phyloP scores from a whole-genome alignment of 2,888 invertebrate genomes.

The Apamea epomidion region DNA sequence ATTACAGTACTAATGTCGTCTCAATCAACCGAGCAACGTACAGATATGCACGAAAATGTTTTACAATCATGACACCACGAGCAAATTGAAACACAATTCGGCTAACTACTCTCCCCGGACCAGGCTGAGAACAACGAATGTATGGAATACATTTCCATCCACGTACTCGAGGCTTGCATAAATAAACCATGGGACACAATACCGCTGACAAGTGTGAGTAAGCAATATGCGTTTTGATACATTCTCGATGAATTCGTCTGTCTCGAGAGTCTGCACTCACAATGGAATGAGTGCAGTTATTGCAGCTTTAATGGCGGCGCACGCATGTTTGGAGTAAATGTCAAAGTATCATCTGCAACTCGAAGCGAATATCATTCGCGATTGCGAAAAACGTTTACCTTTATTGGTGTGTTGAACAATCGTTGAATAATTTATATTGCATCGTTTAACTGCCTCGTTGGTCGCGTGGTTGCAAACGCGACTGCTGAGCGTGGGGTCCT shows the following conservation, averaged over 20 bases:
- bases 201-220: constrained; percentile 58
- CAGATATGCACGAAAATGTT: constrained; percentile 36
- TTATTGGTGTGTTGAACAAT: neutral
- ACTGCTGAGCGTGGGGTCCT: no score
- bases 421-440: neutral
- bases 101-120: constrained; percentile 62
- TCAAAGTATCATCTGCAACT: constrained; percentile 13
- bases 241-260: constrained; percentile 60
- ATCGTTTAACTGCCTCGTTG: no score
- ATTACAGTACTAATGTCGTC: neutral
- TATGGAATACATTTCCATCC: constrained; percentile 61
- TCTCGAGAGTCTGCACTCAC: constrained; percentile 40
- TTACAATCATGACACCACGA: constrained; percentile 50
- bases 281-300: constrained; percentile 52
- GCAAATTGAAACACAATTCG: constrained; percentile 66
- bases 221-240: constrained; percentile 64
- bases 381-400: neutral
- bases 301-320: constrained; percentile 39
- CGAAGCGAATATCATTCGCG: neutral
- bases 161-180: constrained; percentile 60
- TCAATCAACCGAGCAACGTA: neutral
- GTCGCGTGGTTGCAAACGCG: no score
- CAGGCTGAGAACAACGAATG: constrained; percentile 57
- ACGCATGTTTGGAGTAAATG: constrained; percentile 27
- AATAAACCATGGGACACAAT: constrained; percentile 62